Base-by-base conservation (phyloP, 2,888 invertebrate genomes). In the Acrobasis suavella region DNA sequence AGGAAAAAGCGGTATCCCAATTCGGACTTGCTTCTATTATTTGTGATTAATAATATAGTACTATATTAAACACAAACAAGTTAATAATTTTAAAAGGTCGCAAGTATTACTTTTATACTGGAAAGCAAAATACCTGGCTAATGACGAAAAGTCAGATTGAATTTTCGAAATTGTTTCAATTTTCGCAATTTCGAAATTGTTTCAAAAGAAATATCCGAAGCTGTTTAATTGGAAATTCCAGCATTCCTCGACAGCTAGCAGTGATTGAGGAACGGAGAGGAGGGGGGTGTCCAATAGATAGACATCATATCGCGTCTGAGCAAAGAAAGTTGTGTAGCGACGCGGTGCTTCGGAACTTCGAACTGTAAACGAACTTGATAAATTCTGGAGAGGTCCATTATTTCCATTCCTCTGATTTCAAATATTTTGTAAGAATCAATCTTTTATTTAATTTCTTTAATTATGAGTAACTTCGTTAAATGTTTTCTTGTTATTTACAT, bases 181-280 rank as follows among this genome's bases (percentile, higher is more conserved):
- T n/a, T 46, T 46, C n/a, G 46, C n/a, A 46, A 46, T n/a, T 46
- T 46, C n/a, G 46, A 46, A 46, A 46, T 46, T 6, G 46, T 46
- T 46, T n/a, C 3, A 5, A 46, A 46, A 46, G 46, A n/a, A 46
- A 14, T 46, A n/a, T 2, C 46, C 14, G 5, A 46, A 46, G 5
- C 14, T 46, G 14, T 14, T 14, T 46, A 14, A 46, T 46, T 46
- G n/a, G n/a, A 0, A 46, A 46, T 46, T 46, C 14, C 46, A 46
- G 46, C 46, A 46, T 46, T 46, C 46, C 46, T 46, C 46, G 12
- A 46, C 46, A 46, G 46, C 14, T n/a, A 14, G 14, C 14, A 12
- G 46, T 42, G 12, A 46, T 14, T 1, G 14, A 46, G 46, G 46
- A n/a, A n/a, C 2, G 14, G 46, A 1, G 12, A 5, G 46, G 46